A percentile compares a stretch with the other conserved stretches of the same genome.
These are phyloP conservation scores for Meleagris gallopavo DNA, from an alignment of 2,113 vertebrate species.

Conservation along the genomic window DNA sequence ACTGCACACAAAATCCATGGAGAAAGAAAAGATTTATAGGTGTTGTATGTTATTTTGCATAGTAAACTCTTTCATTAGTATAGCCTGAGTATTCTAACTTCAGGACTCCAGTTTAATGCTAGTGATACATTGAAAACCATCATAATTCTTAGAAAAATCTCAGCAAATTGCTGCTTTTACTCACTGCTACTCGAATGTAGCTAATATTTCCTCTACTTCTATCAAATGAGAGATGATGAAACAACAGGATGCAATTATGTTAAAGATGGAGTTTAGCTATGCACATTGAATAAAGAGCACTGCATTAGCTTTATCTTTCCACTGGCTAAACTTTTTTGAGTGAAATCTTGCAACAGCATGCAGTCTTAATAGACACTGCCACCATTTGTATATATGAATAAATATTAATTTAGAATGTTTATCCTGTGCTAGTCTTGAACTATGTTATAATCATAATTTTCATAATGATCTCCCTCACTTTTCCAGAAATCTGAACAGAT, in stretches of 20 bases:
- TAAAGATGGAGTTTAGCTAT: background rate
- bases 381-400: background rate
- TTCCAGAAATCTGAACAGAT: too few relatives aligned
- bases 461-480: too few relatives aligned
- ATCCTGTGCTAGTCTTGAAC: too few relatives aligned
- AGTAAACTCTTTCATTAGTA: background rate
- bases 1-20: background rate
- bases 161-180: background rate
- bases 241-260: background rate
- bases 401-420: too few relatives aligned
- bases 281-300: background rate
- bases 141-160: background rate
- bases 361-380: background rate
- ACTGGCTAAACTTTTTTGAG: background rate
- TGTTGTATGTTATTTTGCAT: background rate
- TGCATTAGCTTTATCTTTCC: conserved; percentile 15
- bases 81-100: background rate
- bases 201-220: background rate
- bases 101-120: background rate
- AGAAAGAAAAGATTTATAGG: background rate
- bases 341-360: background rate
- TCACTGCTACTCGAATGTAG: background rate
- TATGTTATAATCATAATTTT: too few relatives aligned
- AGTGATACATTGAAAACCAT: background rate
- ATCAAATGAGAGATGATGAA: background rate